These are phyloP conservation scores for Callipepla californica DNA, from an alignment of 2,113 vertebrate genomes.

Conservation along the genomic window DNA sequence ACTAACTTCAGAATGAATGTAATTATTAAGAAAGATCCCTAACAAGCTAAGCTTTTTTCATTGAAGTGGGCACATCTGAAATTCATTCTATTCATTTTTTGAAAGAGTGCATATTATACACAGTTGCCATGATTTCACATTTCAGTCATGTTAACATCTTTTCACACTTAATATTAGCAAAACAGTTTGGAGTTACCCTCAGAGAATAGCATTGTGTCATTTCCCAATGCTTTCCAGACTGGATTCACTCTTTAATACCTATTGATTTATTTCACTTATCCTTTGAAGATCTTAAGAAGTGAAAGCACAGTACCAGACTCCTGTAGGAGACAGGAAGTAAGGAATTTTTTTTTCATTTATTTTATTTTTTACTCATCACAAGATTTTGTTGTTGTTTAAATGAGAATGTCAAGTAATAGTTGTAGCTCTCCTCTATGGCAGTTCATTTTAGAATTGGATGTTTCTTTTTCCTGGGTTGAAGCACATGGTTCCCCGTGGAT, in stretches of 20 bases:
- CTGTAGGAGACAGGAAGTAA: not conserved
- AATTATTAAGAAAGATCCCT: not conserved
- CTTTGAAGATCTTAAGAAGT: not conserved
- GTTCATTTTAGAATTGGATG: not conserved
- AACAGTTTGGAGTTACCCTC: not conserved
- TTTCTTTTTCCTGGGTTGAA: conserved; percentile 41
- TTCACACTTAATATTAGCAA: not conserved
- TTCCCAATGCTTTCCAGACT: not conserved
- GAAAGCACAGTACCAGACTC: not conserved
- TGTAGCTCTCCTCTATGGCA: not conserved
- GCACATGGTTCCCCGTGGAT: conserved; percentile 17
- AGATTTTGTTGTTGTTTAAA: not conserved
- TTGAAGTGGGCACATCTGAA: not conserved
- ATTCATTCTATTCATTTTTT: not conserved
- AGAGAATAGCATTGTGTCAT: not conserved
- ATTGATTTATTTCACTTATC: not conserved
- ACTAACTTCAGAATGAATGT: not conserved
- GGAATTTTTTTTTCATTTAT: not conserved
- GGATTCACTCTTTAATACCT: not conserved
- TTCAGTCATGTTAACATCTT: not conserved
- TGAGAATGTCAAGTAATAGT: not conserved
- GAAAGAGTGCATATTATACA: not conserved
- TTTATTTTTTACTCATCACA: not conserved
- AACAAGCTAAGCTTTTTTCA: not conserved
- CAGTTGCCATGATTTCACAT: not conserved